Base-by-base conservation (phyloP, 2,797 vertebrate species). In the Typhlichthys subterraneus region DNA sequence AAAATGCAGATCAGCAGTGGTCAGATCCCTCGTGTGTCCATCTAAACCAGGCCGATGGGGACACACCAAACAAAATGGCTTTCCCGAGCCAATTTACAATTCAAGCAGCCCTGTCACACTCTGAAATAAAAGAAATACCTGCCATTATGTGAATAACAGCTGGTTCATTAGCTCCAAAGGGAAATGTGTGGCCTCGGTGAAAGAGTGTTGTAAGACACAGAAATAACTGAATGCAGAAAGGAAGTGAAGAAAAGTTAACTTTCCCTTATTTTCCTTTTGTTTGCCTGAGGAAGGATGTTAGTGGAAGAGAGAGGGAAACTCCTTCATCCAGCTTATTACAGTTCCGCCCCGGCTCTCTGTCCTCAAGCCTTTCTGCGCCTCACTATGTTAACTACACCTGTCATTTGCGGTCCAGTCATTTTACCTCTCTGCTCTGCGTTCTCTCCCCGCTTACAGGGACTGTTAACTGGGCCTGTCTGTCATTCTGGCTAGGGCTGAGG, bases 371-470 rank as follows among this genome's bases (percentile, higher is more conserved):
- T 88, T 87, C 89, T 87, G 80, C 72, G 72, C 82, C 83, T 88
- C 85, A 90, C 91, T 87, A 91, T 92, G 93, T 90, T 92, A 91
- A 92, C 91, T 91, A 90, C 90, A 92, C 91, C 91, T 92, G 91
- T 93, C 91, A 92, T 93, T 91, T 92, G 90, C 77, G 87, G 83
- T 91, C 90, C 91, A 92, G 88, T 92, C 91, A 92, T 91, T 91
- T 88, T 88, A 86, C 88, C 89, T 86, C 83, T 82, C 76, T 79
- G 80, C 88, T 80, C 73, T 66, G 72, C 76, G 80, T 82, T 85
- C 85, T 82, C 73, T 81, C 73, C 70, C 74, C 61, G 82, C 88
- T 91, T 84, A 86, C 79, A 91, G 87, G 83, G 88, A 85, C 88
- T 78, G 86, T 87, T 91, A 92, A 91, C 88, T 84, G 83, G 88